Percentiles rank a stretch among this genome's conserved stretches.
phyloP scores from a whole-genome alignment of 1,140 invertebrate genomes.

The Zaprionus gabonicus region DNA sequence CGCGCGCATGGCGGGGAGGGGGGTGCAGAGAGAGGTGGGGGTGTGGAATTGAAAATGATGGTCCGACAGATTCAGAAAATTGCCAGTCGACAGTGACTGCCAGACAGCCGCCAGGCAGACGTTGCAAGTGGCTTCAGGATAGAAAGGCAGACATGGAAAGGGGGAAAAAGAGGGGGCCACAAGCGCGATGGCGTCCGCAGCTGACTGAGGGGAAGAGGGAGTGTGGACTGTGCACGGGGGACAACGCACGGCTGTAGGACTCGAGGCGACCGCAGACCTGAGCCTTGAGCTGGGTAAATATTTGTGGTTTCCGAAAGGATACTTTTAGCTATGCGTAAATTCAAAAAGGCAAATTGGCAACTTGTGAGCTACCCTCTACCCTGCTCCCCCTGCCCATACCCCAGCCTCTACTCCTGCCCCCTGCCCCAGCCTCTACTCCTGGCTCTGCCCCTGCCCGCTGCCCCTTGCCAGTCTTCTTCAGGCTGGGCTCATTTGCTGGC shows the following conservation, averaged over 20 bases:
- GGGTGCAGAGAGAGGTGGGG: background rate
- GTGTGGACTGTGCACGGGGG: slow-evolving; percentile 5
- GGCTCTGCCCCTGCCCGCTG: background rate
- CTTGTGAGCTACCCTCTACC: slow-evolving; percentile 50
- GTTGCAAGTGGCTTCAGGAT: slow-evolving; percentile 38
- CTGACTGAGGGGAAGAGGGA: background rate
- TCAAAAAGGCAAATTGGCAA: slow-evolving; percentile 83
- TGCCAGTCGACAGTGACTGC: slow-evolving; percentile 45
- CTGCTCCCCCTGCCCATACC: no score
- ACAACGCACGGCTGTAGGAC: slow-evolving; percentile 20
- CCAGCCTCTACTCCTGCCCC: background rate
- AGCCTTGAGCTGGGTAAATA: slow-evolving; percentile 83
- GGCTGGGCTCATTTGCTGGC: slow-evolving; percentile 44
- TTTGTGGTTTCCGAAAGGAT: slow-evolving; percentile 83
- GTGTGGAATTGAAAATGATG: slow-evolving; percentile 76
- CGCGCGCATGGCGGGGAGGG: background rate
- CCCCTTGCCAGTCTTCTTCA: background rate
- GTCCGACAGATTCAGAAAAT: slow-evolving; percentile 80
- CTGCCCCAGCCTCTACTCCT: background rate
- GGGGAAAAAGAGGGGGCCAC: slow-evolving; percentile 12
- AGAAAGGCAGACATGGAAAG: slow-evolving; percentile 5
- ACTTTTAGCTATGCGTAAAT: slow-evolving; percentile 82
- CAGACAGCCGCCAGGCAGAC: slow-evolving; percentile 53
- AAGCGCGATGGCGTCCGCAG: slow-evolving; percentile 37
- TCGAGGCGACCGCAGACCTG: slow-evolving; percentile 78